Conservation (phyloP, 35 echinoderm and acorn worm genomes). For the Apostichopus parvimensis region DNA sequence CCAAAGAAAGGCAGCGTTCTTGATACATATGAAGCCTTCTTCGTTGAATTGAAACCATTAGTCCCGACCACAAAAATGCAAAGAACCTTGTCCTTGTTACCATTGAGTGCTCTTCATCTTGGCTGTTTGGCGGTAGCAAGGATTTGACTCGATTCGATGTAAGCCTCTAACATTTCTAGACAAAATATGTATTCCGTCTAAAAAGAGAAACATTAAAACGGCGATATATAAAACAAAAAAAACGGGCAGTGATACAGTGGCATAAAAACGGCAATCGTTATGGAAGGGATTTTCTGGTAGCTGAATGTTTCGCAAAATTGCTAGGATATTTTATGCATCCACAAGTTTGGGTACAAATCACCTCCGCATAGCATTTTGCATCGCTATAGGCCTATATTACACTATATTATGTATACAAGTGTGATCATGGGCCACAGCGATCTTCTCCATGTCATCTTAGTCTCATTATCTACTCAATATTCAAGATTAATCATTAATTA, state of each 20-base stretch:
- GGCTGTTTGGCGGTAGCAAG: neutral
- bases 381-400: too few relatives aligned
- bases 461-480: too few relatives aligned
- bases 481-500: too few relatives aligned
- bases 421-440: too few relatives aligned
- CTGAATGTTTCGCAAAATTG: neutral
- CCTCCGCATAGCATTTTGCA: neutral
- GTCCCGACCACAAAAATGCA: neutral
- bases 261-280: neutral
- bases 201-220: neutral
- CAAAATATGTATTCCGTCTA: slow-evolving; percentile 48
- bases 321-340: neutral
- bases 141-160: slow-evolving; percentile 40
- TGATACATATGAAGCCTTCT: neutral
- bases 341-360: neutral
- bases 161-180: slow-evolving; percentile 42
- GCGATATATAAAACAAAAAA: neutral
- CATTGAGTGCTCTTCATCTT: neutral
- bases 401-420: too few relatives aligned
- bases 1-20: too few relatives aligned
- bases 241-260: neutral
- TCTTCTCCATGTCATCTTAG: too few relatives aligned
- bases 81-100: neutral
- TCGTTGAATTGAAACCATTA: neutral
- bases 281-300: neutral